phyloP scores from a whole-genome alignment of 2,113 vertebrate genomes.

The Hemiscyllium ocellatum region DNA sequence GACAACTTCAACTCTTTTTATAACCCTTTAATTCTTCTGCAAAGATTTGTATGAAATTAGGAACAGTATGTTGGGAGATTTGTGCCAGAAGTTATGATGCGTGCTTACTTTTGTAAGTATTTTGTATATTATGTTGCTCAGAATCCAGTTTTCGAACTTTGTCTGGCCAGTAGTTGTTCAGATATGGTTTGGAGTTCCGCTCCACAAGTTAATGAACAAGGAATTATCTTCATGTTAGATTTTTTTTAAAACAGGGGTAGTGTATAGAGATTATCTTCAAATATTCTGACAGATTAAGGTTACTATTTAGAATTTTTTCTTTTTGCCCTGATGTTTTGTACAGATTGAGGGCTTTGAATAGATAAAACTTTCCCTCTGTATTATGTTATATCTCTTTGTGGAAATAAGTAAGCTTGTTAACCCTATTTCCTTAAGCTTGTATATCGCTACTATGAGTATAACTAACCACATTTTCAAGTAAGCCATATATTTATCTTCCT shows the following conservation, averaged over 20 bases:
- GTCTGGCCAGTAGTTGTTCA: neutral
- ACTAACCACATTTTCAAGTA: neutral
- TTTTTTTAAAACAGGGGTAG: neutral
- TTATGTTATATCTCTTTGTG: neutral
- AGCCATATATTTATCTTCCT: neutral
- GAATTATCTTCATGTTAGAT: neutral
- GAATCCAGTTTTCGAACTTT: conserved; percentile 4
- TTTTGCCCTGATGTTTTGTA: too few species aligned
- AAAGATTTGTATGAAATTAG: neutral
- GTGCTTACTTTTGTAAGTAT: neutral
- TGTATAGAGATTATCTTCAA: neutral
- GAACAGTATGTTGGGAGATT: neutral
- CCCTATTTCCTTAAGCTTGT: neutral
- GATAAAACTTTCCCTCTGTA: neutral
- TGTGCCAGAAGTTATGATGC: neutral
- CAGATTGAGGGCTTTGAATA: neutral
- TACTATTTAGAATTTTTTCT: neutral
- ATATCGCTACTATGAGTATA: neutral
- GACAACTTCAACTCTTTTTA: neutral
- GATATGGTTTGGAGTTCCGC: neutral
- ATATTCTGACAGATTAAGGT: neutral
- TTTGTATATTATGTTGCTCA: neutral
- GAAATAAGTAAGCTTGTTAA: neutral
- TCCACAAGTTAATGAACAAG: neutral
- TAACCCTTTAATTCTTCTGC: neutral